Evolutionary conservation across 2,797 vertebrate genomes (phyloP).

Genomic region (Crypturellus tataupa): DNA sequence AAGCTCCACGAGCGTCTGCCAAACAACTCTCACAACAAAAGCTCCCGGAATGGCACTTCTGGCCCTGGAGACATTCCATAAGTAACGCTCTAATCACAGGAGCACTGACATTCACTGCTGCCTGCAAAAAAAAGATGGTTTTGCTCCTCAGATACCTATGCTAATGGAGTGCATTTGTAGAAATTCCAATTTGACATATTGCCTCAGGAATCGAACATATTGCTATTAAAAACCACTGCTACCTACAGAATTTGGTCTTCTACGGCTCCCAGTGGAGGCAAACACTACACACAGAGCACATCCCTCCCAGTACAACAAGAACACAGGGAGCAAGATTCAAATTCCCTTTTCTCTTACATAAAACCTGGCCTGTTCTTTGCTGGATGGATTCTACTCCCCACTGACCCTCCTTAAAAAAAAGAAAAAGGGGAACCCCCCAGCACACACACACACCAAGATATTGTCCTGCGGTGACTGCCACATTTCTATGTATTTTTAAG

Average conservation of each 20-base stretch:
- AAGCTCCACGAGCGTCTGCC: not conserved
- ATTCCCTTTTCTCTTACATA: not conserved
- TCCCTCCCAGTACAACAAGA: not conserved
- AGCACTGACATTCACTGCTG: not conserved
- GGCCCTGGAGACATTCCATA: not conserved
- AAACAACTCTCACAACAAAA: not conserved
- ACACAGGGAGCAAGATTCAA: not conserved
- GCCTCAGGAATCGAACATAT: not conserved
- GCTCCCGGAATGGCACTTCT: not conserved
- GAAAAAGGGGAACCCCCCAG: too few species aligned
- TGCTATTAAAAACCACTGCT: not conserved
- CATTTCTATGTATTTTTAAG: not conserved
- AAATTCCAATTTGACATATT: not conserved
- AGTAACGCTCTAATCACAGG: not conserved
- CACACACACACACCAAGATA: not conserved
- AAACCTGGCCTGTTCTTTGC: not conserved
- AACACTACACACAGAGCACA: not conserved
- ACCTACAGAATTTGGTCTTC: not conserved
- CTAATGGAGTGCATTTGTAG: not conserved
- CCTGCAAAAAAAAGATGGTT: not conserved
- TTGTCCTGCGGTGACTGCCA: not conserved
- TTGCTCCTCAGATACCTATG: not conserved
- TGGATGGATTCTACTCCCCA: not conserved
- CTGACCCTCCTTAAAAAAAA: too few species aligned
- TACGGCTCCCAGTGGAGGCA: not conserved